Percentiles rank a stretch among this genome's conserved stretches.
These are phyloP conservation scores for Mobula birostris DNA, from an alignment of 2,113 vertebrate species.

Conservation along the genomic window DNA sequence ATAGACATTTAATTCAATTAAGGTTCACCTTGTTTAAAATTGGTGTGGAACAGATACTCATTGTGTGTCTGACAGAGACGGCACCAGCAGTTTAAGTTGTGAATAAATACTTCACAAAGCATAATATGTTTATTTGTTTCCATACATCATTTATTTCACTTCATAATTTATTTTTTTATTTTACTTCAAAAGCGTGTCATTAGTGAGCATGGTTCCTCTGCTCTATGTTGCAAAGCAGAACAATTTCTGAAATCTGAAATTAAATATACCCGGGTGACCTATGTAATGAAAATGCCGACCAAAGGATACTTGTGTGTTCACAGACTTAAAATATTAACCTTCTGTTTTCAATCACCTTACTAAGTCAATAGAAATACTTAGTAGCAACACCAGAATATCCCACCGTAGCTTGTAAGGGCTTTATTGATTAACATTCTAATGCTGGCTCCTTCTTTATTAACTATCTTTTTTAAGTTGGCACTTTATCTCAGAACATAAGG, in stretches of 20 bases:
- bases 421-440: background rate
- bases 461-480: background rate
- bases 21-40: slow-evolving; percentile 32
- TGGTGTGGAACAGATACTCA: background rate
- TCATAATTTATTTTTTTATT: no score
- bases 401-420: background rate
- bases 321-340: background rate
- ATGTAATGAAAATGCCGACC: no score
- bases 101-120: background rate
- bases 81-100: background rate
- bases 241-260: background rate
- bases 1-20: slow-evolving; percentile 9
- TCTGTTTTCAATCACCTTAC: background rate
- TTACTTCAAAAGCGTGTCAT: no score
- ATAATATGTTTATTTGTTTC: background rate
- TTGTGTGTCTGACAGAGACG: slow-evolving; percentile 5
- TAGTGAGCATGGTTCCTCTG: background rate
- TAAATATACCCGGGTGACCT: no score
- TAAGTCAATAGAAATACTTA: background rate
- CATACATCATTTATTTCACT: background rate
- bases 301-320: background rate
- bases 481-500: background rate
- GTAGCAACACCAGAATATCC: background rate
- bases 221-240: no score
- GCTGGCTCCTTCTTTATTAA: background rate